Percentiles rank a stretch among this genome's conserved stretches.
These are phyloP conservation scores for Phocoena sinus DNA, from an alignment of 2,113 vertebrate species.

Conservation along the genomic window DNA sequence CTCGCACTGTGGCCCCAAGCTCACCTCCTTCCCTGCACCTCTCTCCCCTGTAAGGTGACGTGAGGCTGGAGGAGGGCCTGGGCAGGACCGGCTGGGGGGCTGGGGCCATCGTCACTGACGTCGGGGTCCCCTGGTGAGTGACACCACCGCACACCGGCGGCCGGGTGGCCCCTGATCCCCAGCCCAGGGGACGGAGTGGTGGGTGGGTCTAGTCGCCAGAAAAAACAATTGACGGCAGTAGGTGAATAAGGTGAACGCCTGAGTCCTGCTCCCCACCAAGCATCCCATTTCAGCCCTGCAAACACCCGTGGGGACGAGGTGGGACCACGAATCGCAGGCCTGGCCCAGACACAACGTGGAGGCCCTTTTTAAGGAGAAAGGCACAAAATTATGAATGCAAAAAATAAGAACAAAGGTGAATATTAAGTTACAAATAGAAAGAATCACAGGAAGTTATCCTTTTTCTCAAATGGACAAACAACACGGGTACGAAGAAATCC, in stretches of 20 bases:
- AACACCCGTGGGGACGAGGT: fast-evolving
- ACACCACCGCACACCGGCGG: fast-evolving
- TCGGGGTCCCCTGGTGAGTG: neutral
- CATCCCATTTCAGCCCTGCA: fast-evolving
- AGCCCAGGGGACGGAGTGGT: neutral
- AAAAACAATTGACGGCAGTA: fast-evolving
- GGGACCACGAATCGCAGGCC: fast-evolving
- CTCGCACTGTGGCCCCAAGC: fast-evolving
- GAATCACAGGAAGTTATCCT: neutral
- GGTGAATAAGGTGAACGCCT: fast-evolving
- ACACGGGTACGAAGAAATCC: neutral
- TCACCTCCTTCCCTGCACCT: fast-evolving
- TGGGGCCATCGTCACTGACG: neutral
- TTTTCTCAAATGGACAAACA: neutral
- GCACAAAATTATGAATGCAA: neutral
- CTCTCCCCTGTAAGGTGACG: fast-evolving
- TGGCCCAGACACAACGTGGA: fast-evolving
- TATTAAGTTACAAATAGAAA: neutral
- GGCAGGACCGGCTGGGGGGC: fast-evolving
- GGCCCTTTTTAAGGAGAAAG: neutral
- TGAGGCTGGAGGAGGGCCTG: fast-evolving
- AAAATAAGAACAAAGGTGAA: neutral
- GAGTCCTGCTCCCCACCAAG: fast-evolving
- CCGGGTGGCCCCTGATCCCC: neutral
- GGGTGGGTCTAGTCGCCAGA: fast-evolving